Evolutionary conservation across 2,113 vertebrate species (phyloP), one percentile per base, ranked within the genome.

Genomic region (Dromiciops gliroides): DNA sequence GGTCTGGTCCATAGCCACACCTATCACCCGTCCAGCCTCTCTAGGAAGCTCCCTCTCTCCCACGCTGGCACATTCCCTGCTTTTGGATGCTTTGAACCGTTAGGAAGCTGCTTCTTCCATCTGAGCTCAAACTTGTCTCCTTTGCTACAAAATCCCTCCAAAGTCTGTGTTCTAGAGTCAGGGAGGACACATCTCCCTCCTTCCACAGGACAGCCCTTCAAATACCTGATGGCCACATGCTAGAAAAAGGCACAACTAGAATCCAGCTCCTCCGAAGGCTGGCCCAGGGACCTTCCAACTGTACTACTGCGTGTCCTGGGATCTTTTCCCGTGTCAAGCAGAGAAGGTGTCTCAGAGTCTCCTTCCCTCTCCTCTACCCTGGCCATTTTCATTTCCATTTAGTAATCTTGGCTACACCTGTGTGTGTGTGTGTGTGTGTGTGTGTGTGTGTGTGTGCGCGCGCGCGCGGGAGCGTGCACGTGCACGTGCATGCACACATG

Each of bases 141-240:
- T 67, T 37, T 14, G 60, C 60, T 67, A 28, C 10, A 5, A 52
- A 23, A 51, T 51, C 51, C 51, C 51, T 52, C 51, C 51, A 51
- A 51, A 19, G 51, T 52, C 3, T 60, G 28, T 3, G 28, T 10
- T 31, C 56, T 31, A 12, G 26, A 60, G 10, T 10, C 26, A 31
- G 28, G 25, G 52, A 31, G 28, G 12, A 28, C 56, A 11, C 10
- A 31, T 60, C 56, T 60, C 9, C 53, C 53, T 26, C 56, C 31
- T 37, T 44, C 16, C 37, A n/a, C 37, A 7, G 9, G 9, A 25
- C 37, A 75, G 67, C 16, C 60, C 28, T n/a, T n/a, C 60, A 19
- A 4, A 16, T 1, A n/a, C 4, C 14, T 2, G 37, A 16, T 4
- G 5, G 37, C 14, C n/a, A 7, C n/a, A n/a, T 1, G 23, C 19